Base-by-base conservation (phyloP, 2,113 vertebrate genomes). In the Ochotona curzoniae region DNA sequence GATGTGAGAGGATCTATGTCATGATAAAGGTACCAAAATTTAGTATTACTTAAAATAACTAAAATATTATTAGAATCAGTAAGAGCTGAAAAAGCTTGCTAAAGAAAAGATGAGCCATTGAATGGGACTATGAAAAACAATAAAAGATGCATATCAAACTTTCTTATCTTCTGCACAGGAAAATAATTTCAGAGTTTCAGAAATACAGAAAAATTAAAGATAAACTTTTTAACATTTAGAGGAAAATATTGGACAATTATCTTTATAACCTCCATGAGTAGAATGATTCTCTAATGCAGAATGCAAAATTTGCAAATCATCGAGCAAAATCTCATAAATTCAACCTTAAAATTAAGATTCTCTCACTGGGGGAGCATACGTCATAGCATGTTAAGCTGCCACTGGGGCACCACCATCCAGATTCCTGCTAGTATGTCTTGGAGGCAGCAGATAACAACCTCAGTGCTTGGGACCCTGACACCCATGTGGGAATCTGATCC, bases 261-360 rank as follows among this genome's bases (percentile, higher is more conserved):
- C 49, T 73, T 80, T 70, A 30, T 60, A 2, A 90, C 5, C 47
- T 54, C 18, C 28, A 47, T 11, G 20, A 5, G 78, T 13, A 66
- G 47, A 67, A 60, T 74, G 32, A 57, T 57, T 73, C 78, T 85
- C 57, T 49, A 25, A 74, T 67, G 38, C 30, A 87, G 38, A 38
- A 21, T 2, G 57, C 54, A 60, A 73, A 79, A 63, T 49, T 7
- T 14, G 60, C 5, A 87, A 90, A 17, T 10, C 38, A 54, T 73
- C 28, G 57, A 87, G 47, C 54, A 84, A 87, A 92, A 93, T 79
- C 20, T 83, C 14, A 28, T 67, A 74, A 7, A 26, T 87, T 82
- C 17, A 90, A 91, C 44, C 35, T 76, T 44, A 67, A 76, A 82
- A 47, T 78, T 49, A 70, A 87, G 15, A 51, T 60, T 3, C 15